Evolutionary conservation across 2,888 invertebrate genomes (phyloP).

Genomic region (Polyommatus icarus): DNA sequence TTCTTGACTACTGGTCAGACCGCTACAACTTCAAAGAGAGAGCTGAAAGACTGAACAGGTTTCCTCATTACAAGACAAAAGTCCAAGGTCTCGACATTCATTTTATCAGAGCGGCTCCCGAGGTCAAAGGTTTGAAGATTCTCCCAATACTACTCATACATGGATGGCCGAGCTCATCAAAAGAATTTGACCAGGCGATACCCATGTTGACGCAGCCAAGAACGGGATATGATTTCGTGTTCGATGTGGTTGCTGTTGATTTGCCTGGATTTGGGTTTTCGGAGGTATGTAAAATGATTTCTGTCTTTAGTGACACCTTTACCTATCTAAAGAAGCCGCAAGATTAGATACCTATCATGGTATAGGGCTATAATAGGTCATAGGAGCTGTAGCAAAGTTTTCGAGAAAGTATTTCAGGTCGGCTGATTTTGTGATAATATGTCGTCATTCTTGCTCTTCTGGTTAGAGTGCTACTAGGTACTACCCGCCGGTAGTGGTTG

Average conservation of each 20-base stretch:
- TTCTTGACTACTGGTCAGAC: slow-evolving; percentile 88
- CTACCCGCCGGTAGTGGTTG: no score
- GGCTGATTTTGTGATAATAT: no score
- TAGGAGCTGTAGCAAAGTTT: no score
- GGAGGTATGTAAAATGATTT: slow-evolving; percentile 63
- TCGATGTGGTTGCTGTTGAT: slow-evolving; percentile 85
- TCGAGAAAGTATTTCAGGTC: no score
- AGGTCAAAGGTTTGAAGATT: slow-evolving; percentile 51
- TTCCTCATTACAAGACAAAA: slow-evolving; percentile 87
- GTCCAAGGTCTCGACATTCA: slow-evolving; percentile 88
- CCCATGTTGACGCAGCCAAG: slow-evolving; percentile 82
- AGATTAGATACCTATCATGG: no score
- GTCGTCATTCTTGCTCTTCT: no score
- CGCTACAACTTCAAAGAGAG: slow-evolving; percentile 84
- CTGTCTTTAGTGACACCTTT: no score
- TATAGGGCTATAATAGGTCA: no score
- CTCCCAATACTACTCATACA: slow-evolving; percentile 88
- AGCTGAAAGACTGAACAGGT: slow-evolving; percentile 84
- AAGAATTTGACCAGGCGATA: slow-evolving; percentile 88
- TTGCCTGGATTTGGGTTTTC: slow-evolving; percentile 87
- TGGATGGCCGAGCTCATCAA: slow-evolving; percentile 94
- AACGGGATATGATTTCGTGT: slow-evolving; percentile 81
- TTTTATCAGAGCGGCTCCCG: slow-evolving; percentile 85
- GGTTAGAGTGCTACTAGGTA: no score
- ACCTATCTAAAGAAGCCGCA: no score